Conservation (phyloP, 1,140 invertebrate genomes). For the Helicoverpa armigera region DNA sequence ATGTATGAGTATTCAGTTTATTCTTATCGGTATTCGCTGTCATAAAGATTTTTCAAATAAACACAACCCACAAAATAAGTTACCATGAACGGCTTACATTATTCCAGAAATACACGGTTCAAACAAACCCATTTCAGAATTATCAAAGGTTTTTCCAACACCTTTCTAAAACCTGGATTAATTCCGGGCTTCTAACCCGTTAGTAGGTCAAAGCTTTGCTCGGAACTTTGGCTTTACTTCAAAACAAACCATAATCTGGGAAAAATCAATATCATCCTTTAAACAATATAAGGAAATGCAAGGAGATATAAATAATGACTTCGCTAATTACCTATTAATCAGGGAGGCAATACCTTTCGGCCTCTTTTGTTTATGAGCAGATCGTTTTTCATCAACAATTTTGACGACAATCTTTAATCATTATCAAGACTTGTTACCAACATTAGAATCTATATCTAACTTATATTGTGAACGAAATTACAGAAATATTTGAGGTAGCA, state of each 20-base stretch:
- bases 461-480: no score
- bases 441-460: no score
- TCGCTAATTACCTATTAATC: conserved; percentile 43
- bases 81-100: not conserved
- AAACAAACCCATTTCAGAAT: not conserved
- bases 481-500: no score
- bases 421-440: conserved; percentile 27
- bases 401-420: conserved; percentile 43
- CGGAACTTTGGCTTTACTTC: not conserved
- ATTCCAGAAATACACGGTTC: not conserved
- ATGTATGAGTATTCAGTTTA: not conserved
- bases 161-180: conserved; percentile 3
- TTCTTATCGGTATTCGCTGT: no score
- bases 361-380: conserved; percentile 39
- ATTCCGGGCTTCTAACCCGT: conserved; percentile 7
- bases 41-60: no score
- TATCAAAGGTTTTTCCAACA: not conserved
- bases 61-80: no score
- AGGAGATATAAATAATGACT: conserved; percentile 37
- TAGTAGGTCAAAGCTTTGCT: conserved; percentile 18
- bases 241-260: not conserved
- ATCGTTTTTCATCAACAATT: conserved; percentile 46
- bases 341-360: conserved; percentile 38
- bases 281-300: conserved; percentile 34
- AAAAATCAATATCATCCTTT: not conserved